Conservation (phyloP, 2,888 invertebrate species). For the Chrysolina haemoptera region DNA sequence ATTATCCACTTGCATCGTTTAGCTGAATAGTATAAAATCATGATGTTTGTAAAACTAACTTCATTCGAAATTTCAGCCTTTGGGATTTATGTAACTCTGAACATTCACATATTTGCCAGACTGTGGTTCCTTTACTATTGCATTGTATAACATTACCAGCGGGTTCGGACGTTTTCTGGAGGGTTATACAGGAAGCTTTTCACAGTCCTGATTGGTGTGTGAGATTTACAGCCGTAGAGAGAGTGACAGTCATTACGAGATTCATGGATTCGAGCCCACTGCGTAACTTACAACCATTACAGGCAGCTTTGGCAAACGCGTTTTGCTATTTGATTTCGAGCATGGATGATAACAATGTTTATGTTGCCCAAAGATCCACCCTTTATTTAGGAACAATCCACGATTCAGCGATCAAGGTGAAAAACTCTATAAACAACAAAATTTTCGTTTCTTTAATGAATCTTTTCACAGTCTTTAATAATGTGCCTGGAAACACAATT, state of each 20-base stretch:
- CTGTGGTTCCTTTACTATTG: constrained; percentile 91
- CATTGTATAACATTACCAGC: constrained; percentile 95
- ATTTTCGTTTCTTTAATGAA: constrained; percentile 33
- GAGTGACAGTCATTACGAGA: constrained; percentile 92
- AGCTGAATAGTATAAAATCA: no score
- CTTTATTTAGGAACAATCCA: constrained; percentile 95
- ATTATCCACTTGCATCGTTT: no score
- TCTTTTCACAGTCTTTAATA: constrained; percentile 79
- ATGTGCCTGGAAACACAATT: constrained; percentile 98
- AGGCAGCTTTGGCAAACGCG: constrained; percentile 95
- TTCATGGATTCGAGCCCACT: constrained; percentile 94
- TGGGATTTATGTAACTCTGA: constrained; percentile 95
- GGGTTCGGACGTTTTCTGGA: constrained; percentile 97
- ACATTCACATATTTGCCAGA: constrained; percentile 94
- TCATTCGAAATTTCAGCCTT: constrained; percentile 74
- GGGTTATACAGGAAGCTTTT: constrained; percentile 95
- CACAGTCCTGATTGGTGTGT: constrained; percentile 90
- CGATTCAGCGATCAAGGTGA: constrained; percentile 87
- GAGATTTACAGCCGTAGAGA: constrained; percentile 95
- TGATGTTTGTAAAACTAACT: background rate
- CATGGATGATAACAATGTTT: constrained; percentile 95
- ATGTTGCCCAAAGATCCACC: constrained; percentile 94
- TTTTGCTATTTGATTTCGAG: constrained; percentile 97
- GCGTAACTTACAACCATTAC: constrained; percentile 85
- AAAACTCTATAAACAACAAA: constrained; percentile 44